Evolutionary conservation across 2,113 vertebrate species (phyloP).

Genomic region (Poecile atricapillus): DNA sequence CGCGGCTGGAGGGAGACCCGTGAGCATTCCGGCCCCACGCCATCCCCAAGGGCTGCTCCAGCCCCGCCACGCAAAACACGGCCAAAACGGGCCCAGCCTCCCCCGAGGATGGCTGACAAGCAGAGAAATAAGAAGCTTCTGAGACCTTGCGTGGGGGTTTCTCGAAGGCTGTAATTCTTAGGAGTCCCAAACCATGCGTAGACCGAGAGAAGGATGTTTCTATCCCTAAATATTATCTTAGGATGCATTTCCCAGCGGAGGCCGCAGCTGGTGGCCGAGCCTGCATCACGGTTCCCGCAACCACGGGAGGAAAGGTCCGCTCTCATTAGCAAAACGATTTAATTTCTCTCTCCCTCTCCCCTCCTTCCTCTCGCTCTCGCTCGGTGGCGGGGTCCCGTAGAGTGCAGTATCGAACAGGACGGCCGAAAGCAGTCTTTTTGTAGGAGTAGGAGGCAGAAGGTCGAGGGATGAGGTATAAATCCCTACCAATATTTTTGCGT

Average conservation of each 20-base stretch:
- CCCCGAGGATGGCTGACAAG: not conserved
- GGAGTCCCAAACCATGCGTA: not conserved
- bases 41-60: not conserved
- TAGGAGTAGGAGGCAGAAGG: not conserved
- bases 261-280: not conserved
- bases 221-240: not conserved
- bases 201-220: not conserved
- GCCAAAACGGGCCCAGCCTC: not conserved
- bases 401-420: not conserved
- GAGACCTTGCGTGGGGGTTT: not conserved
- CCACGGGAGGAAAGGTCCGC: not conserved
- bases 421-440: not conserved
- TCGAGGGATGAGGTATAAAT: not conserved
- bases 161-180: not conserved
- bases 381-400: not conserved
- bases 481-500: not conserved
- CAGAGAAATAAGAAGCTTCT: not conserved
- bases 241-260: not conserved
- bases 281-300: not conserved
- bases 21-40: accelerated
- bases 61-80: not conserved
- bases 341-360: not conserved
- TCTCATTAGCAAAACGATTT: not conserved
- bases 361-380: not conserved
- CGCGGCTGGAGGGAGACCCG: too few relatives aligned